Percentiles rank a stretch among this genome's conserved stretches.
Conservation (phyloP, 2,888 invertebrate species). For the Nemotelus pantherinus region DNA sequence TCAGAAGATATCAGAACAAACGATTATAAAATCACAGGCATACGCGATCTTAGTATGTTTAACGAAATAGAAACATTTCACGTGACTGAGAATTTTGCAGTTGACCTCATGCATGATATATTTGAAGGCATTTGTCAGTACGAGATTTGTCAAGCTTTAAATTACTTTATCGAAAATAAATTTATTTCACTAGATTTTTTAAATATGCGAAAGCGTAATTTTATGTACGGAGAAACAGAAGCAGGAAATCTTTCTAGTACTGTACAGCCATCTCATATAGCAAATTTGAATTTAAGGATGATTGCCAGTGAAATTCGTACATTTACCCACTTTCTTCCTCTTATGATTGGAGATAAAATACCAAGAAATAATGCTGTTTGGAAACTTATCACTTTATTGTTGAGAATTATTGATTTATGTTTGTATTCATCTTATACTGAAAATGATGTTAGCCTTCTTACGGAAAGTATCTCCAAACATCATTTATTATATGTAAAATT, state of each 20-base stretch:
- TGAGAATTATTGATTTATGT: not conserved
- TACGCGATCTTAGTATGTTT: slow-evolving; percentile 17
- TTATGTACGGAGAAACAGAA: not conserved
- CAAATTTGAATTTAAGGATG: not conserved
- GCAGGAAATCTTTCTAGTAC: not conserved
- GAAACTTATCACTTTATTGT: not conserved
- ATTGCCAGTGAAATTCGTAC: not conserved
- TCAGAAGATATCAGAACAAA: not conserved
- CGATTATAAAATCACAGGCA: slow-evolving; percentile 5
- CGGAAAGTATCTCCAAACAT: slow-evolving; percentile 7
- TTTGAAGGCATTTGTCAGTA: slow-evolving; percentile 36
- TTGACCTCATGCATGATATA: slow-evolving; percentile 44
- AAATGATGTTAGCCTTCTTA: not conserved
- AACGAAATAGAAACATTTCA: slow-evolving; percentile 26
- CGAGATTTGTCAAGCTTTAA: slow-evolving; percentile 27
- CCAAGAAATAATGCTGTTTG: not conserved
- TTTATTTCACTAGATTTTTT: slow-evolving; percentile 1
- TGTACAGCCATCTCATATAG: not conserved
- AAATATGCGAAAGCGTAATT: not conserved
- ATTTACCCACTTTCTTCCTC: not conserved
- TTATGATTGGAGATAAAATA: not conserved
- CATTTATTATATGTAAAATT: not conserved
- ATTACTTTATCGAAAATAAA: slow-evolving; percentile 27
- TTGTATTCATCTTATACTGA: not conserved
- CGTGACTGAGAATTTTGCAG: slow-evolving; percentile 32